Evolutionary conservation across 2,888 invertebrate species (phyloP), one percentile per base, ranked within the genome.

Genomic region (Flabesymbios commensalis): DNA sequence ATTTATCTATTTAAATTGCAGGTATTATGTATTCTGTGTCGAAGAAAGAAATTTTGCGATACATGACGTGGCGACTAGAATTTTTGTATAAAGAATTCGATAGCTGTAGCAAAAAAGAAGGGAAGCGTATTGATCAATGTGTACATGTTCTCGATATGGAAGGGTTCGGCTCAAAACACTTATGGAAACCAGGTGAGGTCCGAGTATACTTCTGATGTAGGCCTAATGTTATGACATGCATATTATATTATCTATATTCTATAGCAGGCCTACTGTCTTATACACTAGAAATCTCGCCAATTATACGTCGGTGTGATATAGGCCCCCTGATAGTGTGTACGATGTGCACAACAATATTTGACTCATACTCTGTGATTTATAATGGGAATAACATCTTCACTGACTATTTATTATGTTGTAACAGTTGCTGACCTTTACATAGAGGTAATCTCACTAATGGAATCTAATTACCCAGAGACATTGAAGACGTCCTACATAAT

Each of bases 111-210:
- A 31, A 26, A 10, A 10, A 7, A 7, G 5, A 17, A 56, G 73
- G 74, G 5, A 71, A 68, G 32, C 55, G 57, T 10, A 68, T 80
- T 14, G 74, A 76, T 47, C 72, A 77, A 43, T 42, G 77, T 31
- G 67, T 67, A 1, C 61, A 77, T n/a, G 67, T 81, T 10, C 75
- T 78, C 68, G 81, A 81, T 61, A 58, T 80, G 54, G 74, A 75
- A 26, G 72, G 74, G 29, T 68, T 81, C 60, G 78, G 80, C n/a
- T 64, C 71, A 59, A 73, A 68, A 56, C 78, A 80, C 62, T 56
- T 81, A 17, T 79, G 78, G 78, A 78, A 78, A 62, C 80, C 81
- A 72, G 79, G 78, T 77, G 10, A n/a, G 39, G 10, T 10, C 39
- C 39, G 39, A 14, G 39, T 36, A n/a, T n/a, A 14, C 10, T n/a